These are phyloP conservation scores for Melanotaenia pygmaea DNA, from an alignment of 2,797 vertebrate genomes.

Conservation along the genomic window DNA sequence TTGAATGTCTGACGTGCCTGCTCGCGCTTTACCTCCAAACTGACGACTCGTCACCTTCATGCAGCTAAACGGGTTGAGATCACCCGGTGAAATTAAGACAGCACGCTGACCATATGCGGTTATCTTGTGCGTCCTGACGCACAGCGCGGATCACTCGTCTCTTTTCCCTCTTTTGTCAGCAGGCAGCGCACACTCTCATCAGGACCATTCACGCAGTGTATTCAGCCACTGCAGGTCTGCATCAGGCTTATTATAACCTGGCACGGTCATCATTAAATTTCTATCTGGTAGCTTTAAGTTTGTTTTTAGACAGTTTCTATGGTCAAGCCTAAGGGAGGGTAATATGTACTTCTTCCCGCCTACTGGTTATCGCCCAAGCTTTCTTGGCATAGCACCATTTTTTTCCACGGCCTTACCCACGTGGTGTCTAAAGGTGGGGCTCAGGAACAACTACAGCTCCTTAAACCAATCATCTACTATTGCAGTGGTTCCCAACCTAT, in stretches of 20 bases:
- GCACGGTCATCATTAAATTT: conserved; percentile 53
- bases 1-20: conserved; percentile 41
- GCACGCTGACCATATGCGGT: conserved; percentile 61
- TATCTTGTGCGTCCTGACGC: conserved; percentile 74
- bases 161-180: conserved; percentile 59
- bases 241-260: conserved; percentile 50
- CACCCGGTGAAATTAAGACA: conserved; percentile 32
- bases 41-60: conserved; percentile 42
- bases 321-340: conserved; percentile 33
- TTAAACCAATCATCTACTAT: conserved; percentile 6
- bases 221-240: conserved; percentile 61
- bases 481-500: too few species aligned
- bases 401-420: conserved; percentile 20
- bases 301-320: conserved; percentile 44
- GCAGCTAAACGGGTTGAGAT: conserved; percentile 35
- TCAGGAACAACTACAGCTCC: conserved; percentile 18
- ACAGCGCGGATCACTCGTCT: conserved; percentile 58
- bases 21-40: conserved; percentile 28
- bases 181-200: conserved; percentile 77
- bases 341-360: conserved; percentile 39
- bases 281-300: conserved; percentile 37
- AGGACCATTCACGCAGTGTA: conserved; percentile 66
- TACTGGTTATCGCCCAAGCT: conserved; percentile 33
- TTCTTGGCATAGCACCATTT: conserved; percentile 17
- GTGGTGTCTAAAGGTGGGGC: conserved; percentile 41